Evolutionary conservation across 2,888 invertebrate species (phyloP).

Genomic region (Lasioglossum morio): DNA sequence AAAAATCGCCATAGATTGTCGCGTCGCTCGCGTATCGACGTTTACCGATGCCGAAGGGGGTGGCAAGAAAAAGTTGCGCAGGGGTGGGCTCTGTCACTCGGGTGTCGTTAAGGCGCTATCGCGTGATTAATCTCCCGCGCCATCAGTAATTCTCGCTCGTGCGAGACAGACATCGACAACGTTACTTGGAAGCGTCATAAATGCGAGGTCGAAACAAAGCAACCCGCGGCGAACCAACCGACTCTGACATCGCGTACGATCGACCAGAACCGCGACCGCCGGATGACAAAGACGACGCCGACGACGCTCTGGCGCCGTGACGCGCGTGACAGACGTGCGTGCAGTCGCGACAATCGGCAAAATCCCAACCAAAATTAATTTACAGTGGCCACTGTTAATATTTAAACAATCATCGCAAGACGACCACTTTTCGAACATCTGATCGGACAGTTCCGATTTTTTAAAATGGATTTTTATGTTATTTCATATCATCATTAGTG

Average conservation of each 20-base stretch:
- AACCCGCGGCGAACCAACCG: slow-evolving; percentile 23
- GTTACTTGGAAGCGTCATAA: slow-evolving; percentile 69
- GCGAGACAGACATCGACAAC: slow-evolving; percentile 61
- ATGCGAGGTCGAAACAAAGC: slow-evolving; percentile 68
- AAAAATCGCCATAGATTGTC: neutral
- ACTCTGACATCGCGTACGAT: slow-evolving; percentile 8
- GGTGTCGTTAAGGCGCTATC: slow-evolving; percentile 73
- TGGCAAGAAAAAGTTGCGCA: slow-evolving; percentile 35
- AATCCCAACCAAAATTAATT: neutral
- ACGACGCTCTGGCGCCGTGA: slow-evolving; percentile 24
- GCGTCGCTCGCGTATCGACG: slow-evolving; percentile 32
- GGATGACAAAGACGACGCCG: slow-evolving; percentile 6
- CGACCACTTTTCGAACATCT: no score
- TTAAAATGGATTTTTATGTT: neutral
- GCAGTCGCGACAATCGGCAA: neutral
- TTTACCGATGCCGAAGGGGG: slow-evolving; percentile 21
- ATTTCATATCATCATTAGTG: no score
- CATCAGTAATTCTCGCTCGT: slow-evolving; percentile 47
- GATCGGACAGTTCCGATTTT: no score
- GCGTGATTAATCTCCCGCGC: slow-evolving; percentile 69
- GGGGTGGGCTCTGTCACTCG: slow-evolving; percentile 54
- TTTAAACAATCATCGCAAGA: neutral
- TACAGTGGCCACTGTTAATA: neutral
- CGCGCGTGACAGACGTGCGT: slow-evolving; percentile 49
- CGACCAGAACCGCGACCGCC: slow-evolving; percentile 21